phyloP scores from a whole-genome alignment of 2,888 invertebrate genomes.

The Schizotus pectinicornis region DNA sequence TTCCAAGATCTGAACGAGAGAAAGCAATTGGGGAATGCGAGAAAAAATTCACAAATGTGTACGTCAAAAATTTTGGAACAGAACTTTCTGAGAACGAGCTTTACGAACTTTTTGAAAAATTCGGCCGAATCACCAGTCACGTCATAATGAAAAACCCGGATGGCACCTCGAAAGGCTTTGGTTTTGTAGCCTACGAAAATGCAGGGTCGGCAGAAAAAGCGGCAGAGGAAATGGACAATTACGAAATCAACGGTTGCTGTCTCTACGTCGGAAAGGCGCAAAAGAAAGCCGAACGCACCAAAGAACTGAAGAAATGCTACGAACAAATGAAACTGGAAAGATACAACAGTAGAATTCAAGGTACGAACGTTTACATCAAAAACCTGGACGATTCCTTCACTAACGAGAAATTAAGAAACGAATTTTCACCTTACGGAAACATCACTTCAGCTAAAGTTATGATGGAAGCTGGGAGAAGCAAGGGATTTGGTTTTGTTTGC shows the following conservation, averaged over 20 bases:
- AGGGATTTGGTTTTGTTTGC: conserved; percentile 74
- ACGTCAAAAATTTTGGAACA: conserved; percentile 97
- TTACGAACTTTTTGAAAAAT: conserved; percentile 88
- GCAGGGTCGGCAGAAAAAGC: conserved; percentile 95
- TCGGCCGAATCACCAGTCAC: conserved; percentile 89
- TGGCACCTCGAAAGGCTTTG: conserved; percentile 97
- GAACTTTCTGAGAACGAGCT: conserved; percentile 89
- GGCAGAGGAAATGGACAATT: conserved; percentile 88
- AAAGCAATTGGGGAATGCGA: conserved; percentile 96
- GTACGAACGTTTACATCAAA: conserved; percentile 77
- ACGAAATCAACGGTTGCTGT: conserved; percentile 75
- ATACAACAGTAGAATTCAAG: conserved; percentile 71
- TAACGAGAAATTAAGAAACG: conserved; percentile 68
- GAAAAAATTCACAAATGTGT: conserved; percentile 95
- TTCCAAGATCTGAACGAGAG: conserved; percentile 95
- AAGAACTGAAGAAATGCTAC: conserved; percentile 93
- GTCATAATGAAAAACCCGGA: conserved; percentile 91
- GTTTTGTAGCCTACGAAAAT: conserved; percentile 97
- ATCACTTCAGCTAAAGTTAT: conserved; percentile 75
- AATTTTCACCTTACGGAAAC: conserved; percentile 70
- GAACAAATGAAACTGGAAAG: conserved; percentile 93
- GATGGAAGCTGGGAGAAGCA: conserved; percentile 65
- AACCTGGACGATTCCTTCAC: conserved; percentile 74
- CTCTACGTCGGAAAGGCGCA: conserved; percentile 97
- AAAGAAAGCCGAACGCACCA: conserved; percentile 96